A percentile compares a stretch with the other conserved stretches of the same genome.
Conservation (phyloP, 2,888 invertebrate genomes). For the Euzetes globulus region DNA sequence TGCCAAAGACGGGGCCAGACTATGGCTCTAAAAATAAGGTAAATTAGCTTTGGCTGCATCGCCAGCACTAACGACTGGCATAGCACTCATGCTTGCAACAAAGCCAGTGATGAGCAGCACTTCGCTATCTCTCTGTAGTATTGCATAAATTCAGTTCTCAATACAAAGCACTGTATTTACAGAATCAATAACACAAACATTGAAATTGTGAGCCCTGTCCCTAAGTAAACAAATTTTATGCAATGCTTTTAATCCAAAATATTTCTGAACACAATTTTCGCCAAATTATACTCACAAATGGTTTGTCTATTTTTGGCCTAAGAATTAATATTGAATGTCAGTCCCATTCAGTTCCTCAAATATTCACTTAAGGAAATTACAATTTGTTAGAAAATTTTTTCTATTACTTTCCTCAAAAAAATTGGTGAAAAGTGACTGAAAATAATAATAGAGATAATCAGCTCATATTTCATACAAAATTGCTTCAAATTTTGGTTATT, state of each 20-base stretch:
- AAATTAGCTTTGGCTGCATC: not conserved
- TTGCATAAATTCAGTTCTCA: not conserved
- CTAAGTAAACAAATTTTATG: constrained; percentile 8
- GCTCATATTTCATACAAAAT: not conserved
- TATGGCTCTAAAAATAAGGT: not conserved
- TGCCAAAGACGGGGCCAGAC: not conserved
- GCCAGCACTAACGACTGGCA: not conserved
- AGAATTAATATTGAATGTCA: not conserved
- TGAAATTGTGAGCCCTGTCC: not conserved
- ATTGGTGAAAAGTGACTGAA: not conserved
- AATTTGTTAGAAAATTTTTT: not conserved
- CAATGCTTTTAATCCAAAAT: not conserved
- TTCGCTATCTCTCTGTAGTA: not conserved
- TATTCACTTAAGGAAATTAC: not conserved
- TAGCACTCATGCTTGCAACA: no score
- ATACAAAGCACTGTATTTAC: not conserved
- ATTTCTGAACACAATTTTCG: not conserved
- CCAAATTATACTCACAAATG: not conserved
- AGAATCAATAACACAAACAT: constrained; percentile 2
- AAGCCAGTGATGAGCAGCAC: not conserved
- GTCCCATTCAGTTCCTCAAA: not conserved
- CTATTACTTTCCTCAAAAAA: not conserved
- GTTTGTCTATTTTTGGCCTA: not conserved
- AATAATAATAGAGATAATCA: not conserved
- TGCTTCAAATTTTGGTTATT: not conserved